These are phyloP conservation scores for Rhopalosiphum maidis DNA, from an alignment of 1,140 invertebrate species.

Conservation along the genomic window DNA sequence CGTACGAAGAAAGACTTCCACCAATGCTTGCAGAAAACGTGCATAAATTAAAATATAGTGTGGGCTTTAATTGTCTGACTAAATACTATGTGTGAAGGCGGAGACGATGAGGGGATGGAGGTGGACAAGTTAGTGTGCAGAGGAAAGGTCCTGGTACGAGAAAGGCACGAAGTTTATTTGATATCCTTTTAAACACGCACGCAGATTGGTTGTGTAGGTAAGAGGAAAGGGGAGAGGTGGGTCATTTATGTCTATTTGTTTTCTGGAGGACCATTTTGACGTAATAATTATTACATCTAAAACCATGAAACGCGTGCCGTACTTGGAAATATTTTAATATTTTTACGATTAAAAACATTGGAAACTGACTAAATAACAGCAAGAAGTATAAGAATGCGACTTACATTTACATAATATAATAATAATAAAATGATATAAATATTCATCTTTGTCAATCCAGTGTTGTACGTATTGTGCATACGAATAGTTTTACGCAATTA, in stretches of 20 bases:
- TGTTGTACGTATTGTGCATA: background rate
- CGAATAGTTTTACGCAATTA: background rate
- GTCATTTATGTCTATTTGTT: background rate
- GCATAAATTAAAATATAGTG: background rate
- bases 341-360: background rate
- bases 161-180: background rate
- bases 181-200: background rate
- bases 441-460: background rate
- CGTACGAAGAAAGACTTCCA: background rate
- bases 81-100: background rate
- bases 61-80: background rate
- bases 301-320: background rate
- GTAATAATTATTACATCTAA: background rate
- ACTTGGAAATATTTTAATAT: conserved; percentile 7
- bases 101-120: background rate
- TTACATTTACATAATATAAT: conserved; percentile 10
- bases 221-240: background rate
- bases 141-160: background rate
- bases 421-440: background rate
- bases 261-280: background rate
- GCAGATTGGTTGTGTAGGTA: background rate
- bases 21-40: background rate
- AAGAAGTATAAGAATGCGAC: background rate
- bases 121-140: background rate
- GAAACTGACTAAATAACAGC: background rate